These are phyloP conservation scores for Redunca redunca DNA, from an alignment of 2,113 vertebrate species.

Conservation along the genomic window DNA sequence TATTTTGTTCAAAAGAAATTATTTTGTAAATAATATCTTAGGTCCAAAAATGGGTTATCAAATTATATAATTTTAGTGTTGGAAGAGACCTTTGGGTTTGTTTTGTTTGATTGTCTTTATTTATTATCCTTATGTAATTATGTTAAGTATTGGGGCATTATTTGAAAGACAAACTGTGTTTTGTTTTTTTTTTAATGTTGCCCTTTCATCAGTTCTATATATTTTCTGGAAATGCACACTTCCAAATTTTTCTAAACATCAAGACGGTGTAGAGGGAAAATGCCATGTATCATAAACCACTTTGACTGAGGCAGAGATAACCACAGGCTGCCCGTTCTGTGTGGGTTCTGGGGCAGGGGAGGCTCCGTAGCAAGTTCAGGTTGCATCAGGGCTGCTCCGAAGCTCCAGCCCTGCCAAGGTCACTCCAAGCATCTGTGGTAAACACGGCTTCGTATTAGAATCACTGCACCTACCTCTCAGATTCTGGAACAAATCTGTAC, in stretches of 20 bases:
- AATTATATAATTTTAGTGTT: background rate
- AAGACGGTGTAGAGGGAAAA: background rate
- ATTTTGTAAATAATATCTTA: background rate
- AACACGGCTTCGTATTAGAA: fast-evolving
- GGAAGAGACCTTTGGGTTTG: background rate
- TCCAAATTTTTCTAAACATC: background rate
- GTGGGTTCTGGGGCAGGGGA: background rate
- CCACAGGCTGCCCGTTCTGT: fast-evolving
- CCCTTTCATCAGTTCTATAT: background rate
- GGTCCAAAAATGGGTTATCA: background rate
- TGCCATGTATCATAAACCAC: no score
- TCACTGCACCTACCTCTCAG: no score
- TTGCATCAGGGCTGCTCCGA: fast-evolving
- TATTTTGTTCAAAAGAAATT: background rate
- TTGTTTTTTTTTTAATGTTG: background rate
- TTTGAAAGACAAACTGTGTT: background rate
- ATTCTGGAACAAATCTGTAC: background rate
- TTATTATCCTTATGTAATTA: background rate
- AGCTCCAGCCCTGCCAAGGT: fast-evolving
- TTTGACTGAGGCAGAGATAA: fast-evolving
- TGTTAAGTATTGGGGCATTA: background rate
- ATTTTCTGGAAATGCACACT: background rate
- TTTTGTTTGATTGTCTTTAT: background rate
- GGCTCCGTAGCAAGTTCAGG: background rate
- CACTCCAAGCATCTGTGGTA: fast-evolving